Conservation (phyloP, 2,113 vertebrate genomes). For the Mastomys coucha region DNA sequence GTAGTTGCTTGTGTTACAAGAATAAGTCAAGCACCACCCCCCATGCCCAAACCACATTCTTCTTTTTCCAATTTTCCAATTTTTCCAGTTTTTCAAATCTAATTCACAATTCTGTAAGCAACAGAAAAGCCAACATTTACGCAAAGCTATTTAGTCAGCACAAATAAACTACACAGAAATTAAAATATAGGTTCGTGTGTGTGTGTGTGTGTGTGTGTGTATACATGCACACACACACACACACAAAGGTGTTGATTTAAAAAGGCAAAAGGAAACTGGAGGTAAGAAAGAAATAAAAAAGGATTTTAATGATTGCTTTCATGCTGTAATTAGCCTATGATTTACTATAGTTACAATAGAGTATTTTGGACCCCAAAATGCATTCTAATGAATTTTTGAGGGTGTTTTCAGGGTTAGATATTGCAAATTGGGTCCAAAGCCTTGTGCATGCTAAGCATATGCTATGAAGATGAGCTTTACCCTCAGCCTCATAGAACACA, state of each 20-base stretch:
- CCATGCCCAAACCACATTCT: background rate
- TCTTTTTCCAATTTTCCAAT: conserved; percentile 7
- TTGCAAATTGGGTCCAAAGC: background rate
- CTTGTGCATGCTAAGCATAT: background rate
- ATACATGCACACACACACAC: background rate
- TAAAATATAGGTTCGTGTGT: background rate
- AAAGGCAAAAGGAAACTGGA: background rate
- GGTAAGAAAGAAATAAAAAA: background rate
- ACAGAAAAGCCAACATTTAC: conserved; percentile 71
- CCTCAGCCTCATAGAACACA: background rate
- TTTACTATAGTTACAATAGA: conserved; percentile 61
- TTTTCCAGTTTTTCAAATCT: background rate
- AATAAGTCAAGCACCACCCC: background rate
- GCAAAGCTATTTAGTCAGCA: conserved; percentile 4
- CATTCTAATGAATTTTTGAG: background rate
- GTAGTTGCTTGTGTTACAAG: conserved; percentile 41
- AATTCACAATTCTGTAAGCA: conserved; percentile 67
- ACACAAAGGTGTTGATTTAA: background rate
- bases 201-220: background rate
- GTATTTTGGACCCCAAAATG: conserved; percentile 60
- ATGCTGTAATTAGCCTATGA: background rate
- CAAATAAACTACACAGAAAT: background rate
- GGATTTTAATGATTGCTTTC: background rate
- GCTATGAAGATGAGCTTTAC: background rate
- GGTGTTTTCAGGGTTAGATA: background rate